Percentiles rank a stretch among this genome's conserved stretches.
phyloP scores from a whole-genome alignment of 2,888 invertebrate genomes.

The Acanthosoma haemorrhoidale region DNA sequence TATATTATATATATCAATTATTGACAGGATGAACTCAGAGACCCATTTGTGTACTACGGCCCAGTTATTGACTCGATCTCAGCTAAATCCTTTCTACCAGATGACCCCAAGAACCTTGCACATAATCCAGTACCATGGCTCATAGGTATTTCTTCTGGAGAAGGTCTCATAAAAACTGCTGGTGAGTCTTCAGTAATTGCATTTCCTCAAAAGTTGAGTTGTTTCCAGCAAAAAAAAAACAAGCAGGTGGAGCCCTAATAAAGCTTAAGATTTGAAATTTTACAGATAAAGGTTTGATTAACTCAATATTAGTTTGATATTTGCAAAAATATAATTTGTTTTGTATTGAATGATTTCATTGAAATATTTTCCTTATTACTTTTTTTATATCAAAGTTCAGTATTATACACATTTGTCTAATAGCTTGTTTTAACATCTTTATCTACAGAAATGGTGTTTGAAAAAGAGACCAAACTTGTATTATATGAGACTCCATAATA shows the following conservation, averaged over 20 bases:
- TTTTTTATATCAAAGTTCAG: too few relatives aligned
- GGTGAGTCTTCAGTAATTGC: neutral
- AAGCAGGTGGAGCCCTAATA: too few relatives aligned
- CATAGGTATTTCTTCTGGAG: neutral
- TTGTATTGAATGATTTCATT: too few relatives aligned
- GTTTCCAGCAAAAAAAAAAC: too few relatives aligned
- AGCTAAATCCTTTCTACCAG: constrained; percentile 25
- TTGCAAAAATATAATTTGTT: neutral
- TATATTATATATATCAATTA: too few relatives aligned
- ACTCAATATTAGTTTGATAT: neutral
- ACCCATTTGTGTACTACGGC: neutral
- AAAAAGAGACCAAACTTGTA: too few relatives aligned
- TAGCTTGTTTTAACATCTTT: too few relatives aligned
- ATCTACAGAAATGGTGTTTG: too few relatives aligned
- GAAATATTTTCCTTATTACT: too few relatives aligned
- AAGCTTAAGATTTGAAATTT: neutral
- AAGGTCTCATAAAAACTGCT: constrained; percentile 8
- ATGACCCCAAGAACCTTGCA: constrained; percentile 15
- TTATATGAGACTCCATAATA: too few relatives aligned
- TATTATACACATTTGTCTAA: too few relatives aligned
- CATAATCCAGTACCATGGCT: constrained; percentile 23
- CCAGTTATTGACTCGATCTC: constrained; percentile 1
- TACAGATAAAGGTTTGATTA: neutral
- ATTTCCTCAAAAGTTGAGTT: too few relatives aligned
- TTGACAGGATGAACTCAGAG: neutral